Conservation (phyloP, 2,113 vertebrate species). For the Felis chaus region DNA sequence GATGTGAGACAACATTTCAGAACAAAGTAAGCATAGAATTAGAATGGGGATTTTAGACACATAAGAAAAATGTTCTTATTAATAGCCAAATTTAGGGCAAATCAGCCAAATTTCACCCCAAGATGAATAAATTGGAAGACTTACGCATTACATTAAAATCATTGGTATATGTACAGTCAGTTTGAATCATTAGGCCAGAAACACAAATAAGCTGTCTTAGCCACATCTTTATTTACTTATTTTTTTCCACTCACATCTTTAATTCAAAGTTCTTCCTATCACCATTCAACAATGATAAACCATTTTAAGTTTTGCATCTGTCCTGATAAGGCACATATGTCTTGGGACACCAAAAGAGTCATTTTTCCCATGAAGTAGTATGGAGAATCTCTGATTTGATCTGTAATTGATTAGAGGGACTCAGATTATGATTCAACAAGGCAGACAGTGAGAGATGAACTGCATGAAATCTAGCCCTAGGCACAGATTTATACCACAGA, state of each 20-base stretch:
- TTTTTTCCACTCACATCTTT: neutral
- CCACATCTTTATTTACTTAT: neutral
- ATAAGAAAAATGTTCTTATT: neutral
- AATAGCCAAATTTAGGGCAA: neutral
- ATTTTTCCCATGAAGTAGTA: neutral
- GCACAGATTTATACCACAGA: neutral
- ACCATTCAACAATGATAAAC: neutral
- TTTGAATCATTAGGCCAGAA: neutral
- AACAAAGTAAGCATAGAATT: neutral
- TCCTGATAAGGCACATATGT: neutral
- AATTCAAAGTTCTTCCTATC: neutral
- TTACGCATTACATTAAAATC: neutral
- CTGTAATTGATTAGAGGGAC: conserved; percentile 4
- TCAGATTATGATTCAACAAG: neutral
- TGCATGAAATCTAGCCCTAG: neutral
- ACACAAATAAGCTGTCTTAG: neutral
- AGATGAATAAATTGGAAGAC: neutral
- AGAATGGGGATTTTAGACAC: neutral
- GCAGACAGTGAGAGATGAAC: neutral
- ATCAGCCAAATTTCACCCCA: neutral
- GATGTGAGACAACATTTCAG: neutral
- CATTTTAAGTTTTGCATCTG: neutral
- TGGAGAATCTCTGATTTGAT: neutral
- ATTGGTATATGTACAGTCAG: neutral
- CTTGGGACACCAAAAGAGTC: neutral